phyloP scores from a whole-genome alignment of 2,888 invertebrate genomes.

The Polydesmus complanatus region DNA sequence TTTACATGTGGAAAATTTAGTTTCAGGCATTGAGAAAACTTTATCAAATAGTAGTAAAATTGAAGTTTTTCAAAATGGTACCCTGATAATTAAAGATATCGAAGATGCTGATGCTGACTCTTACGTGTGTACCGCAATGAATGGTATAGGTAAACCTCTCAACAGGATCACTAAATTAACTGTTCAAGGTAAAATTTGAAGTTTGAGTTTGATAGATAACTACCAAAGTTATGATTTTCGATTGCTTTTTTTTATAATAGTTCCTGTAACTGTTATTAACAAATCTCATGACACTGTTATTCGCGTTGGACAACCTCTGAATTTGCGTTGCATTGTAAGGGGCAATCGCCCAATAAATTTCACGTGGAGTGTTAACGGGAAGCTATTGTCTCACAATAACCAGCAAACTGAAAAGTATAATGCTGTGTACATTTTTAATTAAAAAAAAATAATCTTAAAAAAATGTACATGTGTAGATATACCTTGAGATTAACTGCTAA shows the following conservation, averaged over 20 bases:
- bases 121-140: constrained; percentile 32
- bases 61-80: constrained; percentile 26
- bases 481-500: background rate
- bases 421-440: too few relatives aligned
- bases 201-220: too few relatives aligned
- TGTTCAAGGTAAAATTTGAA: constrained; percentile 27
- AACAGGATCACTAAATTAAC: constrained; percentile 31
- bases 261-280: background rate
- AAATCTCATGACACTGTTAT: background rate
- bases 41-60: background rate
- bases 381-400: background rate
- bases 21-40: too few relatives aligned
- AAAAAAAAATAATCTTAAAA: too few relatives aligned
- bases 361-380: constrained; percentile 28
- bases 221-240: too few relatives aligned
- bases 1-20: too few relatives aligned
- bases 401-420: too few relatives aligned
- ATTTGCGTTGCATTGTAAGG: constrained; percentile 32
- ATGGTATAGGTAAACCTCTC: constrained; percentile 30
- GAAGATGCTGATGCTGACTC: constrained; percentile 28
- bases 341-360: constrained; percentile 37
- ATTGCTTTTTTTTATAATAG: background rate
- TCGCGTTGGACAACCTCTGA: background rate
- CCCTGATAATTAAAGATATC: constrained; percentile 42
- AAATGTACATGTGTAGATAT: too few relatives aligned